Percentiles rank a stretch among this genome's conserved stretches.
Conservation (phyloP, 2,888 invertebrate species). For the Philereme transversata region DNA sequence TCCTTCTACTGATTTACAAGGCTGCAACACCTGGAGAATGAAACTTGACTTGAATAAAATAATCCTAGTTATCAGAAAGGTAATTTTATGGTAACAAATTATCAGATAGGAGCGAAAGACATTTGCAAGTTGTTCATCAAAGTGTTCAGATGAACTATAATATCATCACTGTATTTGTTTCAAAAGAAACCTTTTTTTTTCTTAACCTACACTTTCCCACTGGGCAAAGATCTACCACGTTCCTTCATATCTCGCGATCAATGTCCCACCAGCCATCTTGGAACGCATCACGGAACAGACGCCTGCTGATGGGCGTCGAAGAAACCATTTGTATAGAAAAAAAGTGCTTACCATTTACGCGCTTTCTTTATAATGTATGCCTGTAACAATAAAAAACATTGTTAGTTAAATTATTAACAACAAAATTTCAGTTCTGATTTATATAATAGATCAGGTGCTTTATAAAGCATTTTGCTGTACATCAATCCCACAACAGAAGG, state of each 20-base stretch:
- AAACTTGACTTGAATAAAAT: neutral
- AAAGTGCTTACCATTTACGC: conserved; percentile 1
- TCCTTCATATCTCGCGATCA: too few relatives aligned
- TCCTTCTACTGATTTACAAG: neutral
- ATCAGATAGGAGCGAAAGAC: conserved; percentile 82
- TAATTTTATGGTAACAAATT: neutral
- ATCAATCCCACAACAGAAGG: conserved; percentile 70
- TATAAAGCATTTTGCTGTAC: conserved; percentile 52
- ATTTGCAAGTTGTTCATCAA: conserved; percentile 52
- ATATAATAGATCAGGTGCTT: conserved; percentile 57
- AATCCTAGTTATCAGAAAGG: neutral
- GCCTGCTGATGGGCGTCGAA: too few relatives aligned
- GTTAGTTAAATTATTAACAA: neutral
- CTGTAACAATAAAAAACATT: conserved; percentile 26
- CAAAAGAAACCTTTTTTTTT: too few relatives aligned
- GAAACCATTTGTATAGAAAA: too few relatives aligned
- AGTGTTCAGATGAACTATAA: conserved; percentile 58
- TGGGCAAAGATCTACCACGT: too few relatives aligned
- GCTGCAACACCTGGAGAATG: neutral
- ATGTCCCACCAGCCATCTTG: too few relatives aligned
- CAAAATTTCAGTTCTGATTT: neutral
- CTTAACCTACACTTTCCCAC: too few relatives aligned
- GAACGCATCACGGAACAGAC: too few relatives aligned
- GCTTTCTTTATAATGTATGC: neutral
- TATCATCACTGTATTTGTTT: conserved; percentile 48